Evolutionary conservation across 1,140 invertebrate species (phyloP).

Genomic region (Littorina saxatilis): DNA sequence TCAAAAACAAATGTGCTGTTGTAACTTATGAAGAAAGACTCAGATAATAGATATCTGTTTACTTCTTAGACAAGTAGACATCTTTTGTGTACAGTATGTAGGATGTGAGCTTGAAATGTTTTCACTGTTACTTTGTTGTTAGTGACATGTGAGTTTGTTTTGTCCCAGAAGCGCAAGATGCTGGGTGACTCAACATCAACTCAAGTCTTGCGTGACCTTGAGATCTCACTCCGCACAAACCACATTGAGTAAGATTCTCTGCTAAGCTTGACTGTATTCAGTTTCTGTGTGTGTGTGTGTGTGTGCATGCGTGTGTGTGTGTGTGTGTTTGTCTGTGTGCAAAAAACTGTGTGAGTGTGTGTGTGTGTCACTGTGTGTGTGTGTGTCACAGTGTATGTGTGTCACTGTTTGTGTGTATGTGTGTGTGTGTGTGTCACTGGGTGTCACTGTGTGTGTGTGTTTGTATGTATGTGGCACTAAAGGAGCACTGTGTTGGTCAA

Average conservation of each 20-base stretch:
- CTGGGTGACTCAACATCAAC: slow-evolving; percentile 98
- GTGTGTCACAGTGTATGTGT: background rate
- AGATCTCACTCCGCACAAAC: slow-evolving; percentile 98
- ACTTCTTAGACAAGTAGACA: too few relatives aligned
- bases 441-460: slow-evolving; percentile 3
- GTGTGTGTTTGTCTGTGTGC: background rate
- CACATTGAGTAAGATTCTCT: slow-evolving; percentile 98
- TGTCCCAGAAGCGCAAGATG: slow-evolving; percentile 83
- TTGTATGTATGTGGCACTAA: too few relatives aligned
- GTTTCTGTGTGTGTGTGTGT: slow-evolving; percentile 2
- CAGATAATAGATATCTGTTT: too few relatives aligned
- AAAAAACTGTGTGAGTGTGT: background rate
- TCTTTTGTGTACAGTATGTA: too few relatives aligned
- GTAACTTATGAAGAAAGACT: too few relatives aligned
- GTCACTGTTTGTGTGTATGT: too few relatives aligned
- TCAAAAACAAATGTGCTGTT: too few relatives aligned
- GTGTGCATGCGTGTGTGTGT: background rate
- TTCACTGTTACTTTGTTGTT: too few relatives aligned
- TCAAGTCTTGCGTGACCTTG: slow-evolving; percentile 96
- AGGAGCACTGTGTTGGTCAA: too few relatives aligned
- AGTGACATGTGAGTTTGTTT: background rate
- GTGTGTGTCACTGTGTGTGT: slow-evolving; percentile 3
- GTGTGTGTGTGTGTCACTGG: background rate
- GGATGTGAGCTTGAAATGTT: too few relatives aligned
- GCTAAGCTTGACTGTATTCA: too few relatives aligned